Percentiles rank a stretch among this genome's conserved stretches.
Conservation (phyloP, 2,797 vertebrate species). For the Cheirogaleus major region DNA sequence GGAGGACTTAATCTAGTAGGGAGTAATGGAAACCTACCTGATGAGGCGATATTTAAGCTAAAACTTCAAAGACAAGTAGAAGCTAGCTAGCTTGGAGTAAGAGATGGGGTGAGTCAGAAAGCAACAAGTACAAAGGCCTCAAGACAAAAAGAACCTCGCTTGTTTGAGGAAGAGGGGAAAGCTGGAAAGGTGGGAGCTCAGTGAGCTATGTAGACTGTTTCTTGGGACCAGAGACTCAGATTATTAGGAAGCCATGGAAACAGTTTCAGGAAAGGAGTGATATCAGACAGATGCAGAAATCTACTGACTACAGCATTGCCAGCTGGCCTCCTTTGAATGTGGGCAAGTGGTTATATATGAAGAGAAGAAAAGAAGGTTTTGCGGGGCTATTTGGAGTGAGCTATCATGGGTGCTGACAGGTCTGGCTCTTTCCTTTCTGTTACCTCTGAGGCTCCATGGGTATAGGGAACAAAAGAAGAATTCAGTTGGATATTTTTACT, state of each 20-base stretch:
- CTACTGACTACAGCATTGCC: background rate
- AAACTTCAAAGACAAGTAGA: conserved; percentile 19
- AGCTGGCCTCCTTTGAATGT: background rate
- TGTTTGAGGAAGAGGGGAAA: background rate
- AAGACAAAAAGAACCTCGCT: background rate
- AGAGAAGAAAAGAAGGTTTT: conserved; percentile 4
- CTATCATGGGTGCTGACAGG: background rate
- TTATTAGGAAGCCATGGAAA: background rate
- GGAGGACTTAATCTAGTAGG: background rate
- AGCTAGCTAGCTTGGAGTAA: background rate
- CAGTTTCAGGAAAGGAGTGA: background rate
- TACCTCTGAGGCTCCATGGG: background rate
- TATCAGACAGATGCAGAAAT: background rate
- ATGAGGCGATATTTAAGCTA: background rate
- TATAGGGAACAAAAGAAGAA: background rate
- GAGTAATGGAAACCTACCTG: background rate
- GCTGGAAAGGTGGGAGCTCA: background rate
- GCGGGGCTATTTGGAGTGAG: background rate
- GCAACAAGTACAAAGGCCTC: background rate
- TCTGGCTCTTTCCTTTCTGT: background rate
- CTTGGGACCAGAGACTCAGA: background rate
- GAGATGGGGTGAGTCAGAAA: background rate
- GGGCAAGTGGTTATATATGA: background rate
- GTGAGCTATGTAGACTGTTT: too few relatives aligned
- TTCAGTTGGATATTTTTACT: conserved; percentile 9